Percentiles rank a stretch among this genome's conserved stretches.
Evolutionary conservation across 2,113 vertebrate species (phyloP).

Genomic region (Elachura formosa): DNA sequence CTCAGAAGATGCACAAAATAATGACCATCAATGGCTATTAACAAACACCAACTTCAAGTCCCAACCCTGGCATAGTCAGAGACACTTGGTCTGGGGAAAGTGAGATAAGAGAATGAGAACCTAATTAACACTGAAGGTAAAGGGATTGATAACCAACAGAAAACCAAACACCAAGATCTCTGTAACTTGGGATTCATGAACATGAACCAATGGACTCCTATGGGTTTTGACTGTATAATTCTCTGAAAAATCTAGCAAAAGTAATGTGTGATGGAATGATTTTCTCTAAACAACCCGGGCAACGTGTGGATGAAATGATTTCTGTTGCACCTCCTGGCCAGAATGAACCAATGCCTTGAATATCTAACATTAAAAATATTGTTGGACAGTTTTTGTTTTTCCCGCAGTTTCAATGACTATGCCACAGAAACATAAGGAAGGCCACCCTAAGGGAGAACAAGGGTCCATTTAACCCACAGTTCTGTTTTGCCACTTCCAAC

Average conservation of each 20-base stretch:
- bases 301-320: neutral
- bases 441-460: neutral
- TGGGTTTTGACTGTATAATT: neutral
- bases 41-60: neutral
- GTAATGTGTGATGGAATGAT: neutral
- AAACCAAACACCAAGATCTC: neutral
- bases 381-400: neutral
- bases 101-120: neutral
- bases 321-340: neutral
- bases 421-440: neutral
- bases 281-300: neutral
- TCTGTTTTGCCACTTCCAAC: neutral
- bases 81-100: neutral
- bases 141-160: neutral
- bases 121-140: rapidly evolving
- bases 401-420: rapidly evolving
- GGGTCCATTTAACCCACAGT: neutral
- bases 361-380: neutral
- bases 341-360: neutral
- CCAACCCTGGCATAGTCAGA: neutral
- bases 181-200: neutral
- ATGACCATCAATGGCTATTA: neutral
- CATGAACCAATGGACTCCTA: neutral
- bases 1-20: neutral
- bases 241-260: neutral